Conservation (phyloP, 2,888 invertebrate genomes). For the Drosophila aldrichi region DNA sequence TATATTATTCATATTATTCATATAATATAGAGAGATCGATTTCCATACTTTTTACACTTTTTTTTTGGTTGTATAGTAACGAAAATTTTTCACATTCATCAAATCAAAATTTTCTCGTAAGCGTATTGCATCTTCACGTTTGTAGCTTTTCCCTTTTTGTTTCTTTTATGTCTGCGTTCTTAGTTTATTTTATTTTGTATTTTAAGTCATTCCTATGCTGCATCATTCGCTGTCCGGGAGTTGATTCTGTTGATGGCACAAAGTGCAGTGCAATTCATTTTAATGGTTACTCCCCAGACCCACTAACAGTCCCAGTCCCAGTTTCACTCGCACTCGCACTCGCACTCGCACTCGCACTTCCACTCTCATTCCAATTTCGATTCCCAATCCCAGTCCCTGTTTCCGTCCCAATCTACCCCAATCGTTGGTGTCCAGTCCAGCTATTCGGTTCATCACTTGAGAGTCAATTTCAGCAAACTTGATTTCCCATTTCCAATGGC, state of each 20-base stretch:
- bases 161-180: conserved; percentile 46
- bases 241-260: conserved; percentile 83
- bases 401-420: not conserved
- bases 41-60: too few relatives aligned
- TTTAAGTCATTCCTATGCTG: conserved; percentile 79
- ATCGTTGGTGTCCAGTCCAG: conserved; percentile 27
- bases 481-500: conserved; percentile 78
- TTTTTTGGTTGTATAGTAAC: too few relatives aligned
- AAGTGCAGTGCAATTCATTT: conserved; percentile 84
- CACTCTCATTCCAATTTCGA: not conserved
- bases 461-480: conserved; percentile 83
- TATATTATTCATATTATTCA: too few relatives aligned
- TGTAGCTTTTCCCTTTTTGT: conserved; percentile 3
- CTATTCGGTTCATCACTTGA: conserved; percentile 76
- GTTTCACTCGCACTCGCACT: not conserved
- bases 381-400: not conserved
- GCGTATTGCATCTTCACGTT: not conserved
- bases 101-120: not conserved
- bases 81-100: too few relatives aligned
- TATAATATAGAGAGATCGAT: too few relatives aligned
- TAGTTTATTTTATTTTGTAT: conserved; percentile 76
- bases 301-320: not conserved
- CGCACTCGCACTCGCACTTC: not conserved
- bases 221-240: conserved; percentile 77
- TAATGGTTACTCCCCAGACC: conserved; percentile 60